phyloP scores from a whole-genome alignment of 2,113 vertebrate species.

The Tyto alba region DNA sequence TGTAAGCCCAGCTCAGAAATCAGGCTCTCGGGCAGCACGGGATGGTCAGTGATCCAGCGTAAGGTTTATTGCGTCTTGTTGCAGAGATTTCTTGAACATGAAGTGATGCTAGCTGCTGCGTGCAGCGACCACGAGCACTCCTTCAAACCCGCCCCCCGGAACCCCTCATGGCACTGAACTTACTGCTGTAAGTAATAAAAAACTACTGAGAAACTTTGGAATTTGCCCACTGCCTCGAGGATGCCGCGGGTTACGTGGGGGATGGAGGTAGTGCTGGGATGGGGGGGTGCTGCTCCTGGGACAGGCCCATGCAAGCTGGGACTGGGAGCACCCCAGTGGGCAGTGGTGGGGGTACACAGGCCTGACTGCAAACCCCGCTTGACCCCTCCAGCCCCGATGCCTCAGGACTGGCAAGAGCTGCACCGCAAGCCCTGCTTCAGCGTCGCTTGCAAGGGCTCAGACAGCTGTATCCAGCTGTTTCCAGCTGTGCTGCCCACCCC shows the following conservation, averaged over 20 bases:
- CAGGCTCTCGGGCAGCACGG: not conserved
- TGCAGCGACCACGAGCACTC: not conserved
- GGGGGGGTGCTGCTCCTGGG: not conserved
- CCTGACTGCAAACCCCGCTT: not conserved
- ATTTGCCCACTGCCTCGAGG: not conserved
- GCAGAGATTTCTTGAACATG: constrained; percentile 51
- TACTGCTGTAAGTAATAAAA: constrained; percentile 30
- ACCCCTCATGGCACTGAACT: not conserved
- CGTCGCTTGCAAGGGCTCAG: not conserved
- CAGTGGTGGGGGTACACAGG: accelerated
- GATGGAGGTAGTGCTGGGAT: not conserved
- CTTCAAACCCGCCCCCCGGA: not conserved
- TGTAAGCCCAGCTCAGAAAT: not conserved
- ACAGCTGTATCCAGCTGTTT: not conserved
- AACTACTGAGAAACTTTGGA: not conserved
- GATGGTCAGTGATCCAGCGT: not conserved
- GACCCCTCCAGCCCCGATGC: not conserved
- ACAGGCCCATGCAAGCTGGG: accelerated
- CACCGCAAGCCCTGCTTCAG: not conserved
- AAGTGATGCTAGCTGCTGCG: not conserved
- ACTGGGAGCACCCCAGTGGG: accelerated
- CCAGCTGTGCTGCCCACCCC: not conserved
- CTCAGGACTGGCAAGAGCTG: not conserved
- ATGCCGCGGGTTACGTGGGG: not conserved
- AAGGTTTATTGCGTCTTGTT: not conserved